phyloP scores from a whole-genome alignment of 2,113 vertebrate species.

The Neogobius melanostomus region DNA sequence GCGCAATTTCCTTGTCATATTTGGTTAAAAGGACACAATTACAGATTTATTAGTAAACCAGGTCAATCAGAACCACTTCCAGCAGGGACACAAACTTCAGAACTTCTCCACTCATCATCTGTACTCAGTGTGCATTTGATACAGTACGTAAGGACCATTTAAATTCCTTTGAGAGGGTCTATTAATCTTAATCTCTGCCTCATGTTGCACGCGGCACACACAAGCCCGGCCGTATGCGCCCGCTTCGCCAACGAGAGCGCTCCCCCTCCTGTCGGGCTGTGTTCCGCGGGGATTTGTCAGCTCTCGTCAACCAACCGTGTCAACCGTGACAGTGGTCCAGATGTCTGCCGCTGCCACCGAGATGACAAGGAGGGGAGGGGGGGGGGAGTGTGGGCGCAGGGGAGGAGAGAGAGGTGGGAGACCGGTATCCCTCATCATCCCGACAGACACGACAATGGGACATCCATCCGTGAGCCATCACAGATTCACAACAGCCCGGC shows the following conservation, averaged over 20 bases:
- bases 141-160: conserved; percentile 25
- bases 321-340: conserved; percentile 83
- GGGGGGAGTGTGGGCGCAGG: conserved; percentile 27
- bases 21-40: not conserved
- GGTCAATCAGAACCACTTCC: not conserved
- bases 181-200: conserved; percentile 42
- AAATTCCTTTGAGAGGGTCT: conserved; percentile 37
- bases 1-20: conserved; percentile 1
- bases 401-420: conserved; percentile 37
- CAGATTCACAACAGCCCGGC: conserved; percentile 40
- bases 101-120: not conserved
- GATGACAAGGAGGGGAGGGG: conserved; percentile 66
- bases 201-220: conserved; percentile 35
- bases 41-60: not conserved
- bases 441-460: conserved; percentile 62
- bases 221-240: conserved; percentile 13
- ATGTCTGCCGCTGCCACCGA: conserved; percentile 76
- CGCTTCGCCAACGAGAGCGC: conserved; percentile 66
- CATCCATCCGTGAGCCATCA: conserved; percentile 53
- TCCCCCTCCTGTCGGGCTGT: conserved; percentile 61
- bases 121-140: not conserved
- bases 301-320: conserved; percentile 76
- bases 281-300: conserved; percentile 77
- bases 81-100: not conserved
- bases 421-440: conserved; percentile 55